Evolutionary conservation across 2,888 invertebrate species (phyloP).

Genomic region (Drosophila mayaguana): DNA sequence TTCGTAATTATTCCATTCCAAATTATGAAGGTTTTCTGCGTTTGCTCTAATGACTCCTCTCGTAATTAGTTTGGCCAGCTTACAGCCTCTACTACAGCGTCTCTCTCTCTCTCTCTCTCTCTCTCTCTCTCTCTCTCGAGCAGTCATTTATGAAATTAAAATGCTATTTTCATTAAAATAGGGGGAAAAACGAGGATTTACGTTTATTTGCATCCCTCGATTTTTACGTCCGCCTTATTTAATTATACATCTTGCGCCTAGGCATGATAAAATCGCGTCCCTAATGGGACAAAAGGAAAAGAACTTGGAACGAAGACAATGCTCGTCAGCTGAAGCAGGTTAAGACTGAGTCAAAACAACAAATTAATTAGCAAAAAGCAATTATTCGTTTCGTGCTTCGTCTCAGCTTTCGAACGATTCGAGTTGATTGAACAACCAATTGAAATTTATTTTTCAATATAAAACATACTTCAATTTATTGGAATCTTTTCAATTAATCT

Average conservation of each 20-base stretch:
- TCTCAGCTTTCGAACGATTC: slow-evolving; percentile 32
- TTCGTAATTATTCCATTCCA: slow-evolving; percentile 63
- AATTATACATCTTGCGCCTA: slow-evolving; percentile 63
- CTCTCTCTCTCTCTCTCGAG: slow-evolving; percentile 4
- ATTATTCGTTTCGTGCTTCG: slow-evolving; percentile 75
- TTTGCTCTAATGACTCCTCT: slow-evolving; percentile 54
- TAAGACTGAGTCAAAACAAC: slow-evolving; percentile 77
- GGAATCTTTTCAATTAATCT: slow-evolving; percentile 1
- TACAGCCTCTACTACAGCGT: not conserved
- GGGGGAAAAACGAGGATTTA: slow-evolving; percentile 30
- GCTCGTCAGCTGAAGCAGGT: slow-evolving; percentile 31
- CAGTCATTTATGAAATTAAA: slow-evolving; percentile 76
- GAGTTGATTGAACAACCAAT: slow-evolving; percentile 43
- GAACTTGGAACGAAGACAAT: slow-evolving; percentile 16
- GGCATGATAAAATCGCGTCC: slow-evolving; percentile 38
- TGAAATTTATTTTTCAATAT: slow-evolving; percentile 51
- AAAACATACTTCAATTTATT: slow-evolving; percentile 33
- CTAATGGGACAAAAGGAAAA: slow-evolving; percentile 53
- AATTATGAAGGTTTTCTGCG: slow-evolving; percentile 83
- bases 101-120: not conserved
- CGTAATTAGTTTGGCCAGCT: slow-evolving; percentile 65
- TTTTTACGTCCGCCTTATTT: slow-evolving; percentile 43
- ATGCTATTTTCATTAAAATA: slow-evolving; percentile 71
- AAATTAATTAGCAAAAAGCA: slow-evolving; percentile 85
- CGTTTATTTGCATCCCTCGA: slow-evolving; percentile 12